These are phyloP conservation scores for Oncorhynchus masou DNA, from an alignment of 2,113 vertebrate genomes.

Conservation along the genomic window DNA sequence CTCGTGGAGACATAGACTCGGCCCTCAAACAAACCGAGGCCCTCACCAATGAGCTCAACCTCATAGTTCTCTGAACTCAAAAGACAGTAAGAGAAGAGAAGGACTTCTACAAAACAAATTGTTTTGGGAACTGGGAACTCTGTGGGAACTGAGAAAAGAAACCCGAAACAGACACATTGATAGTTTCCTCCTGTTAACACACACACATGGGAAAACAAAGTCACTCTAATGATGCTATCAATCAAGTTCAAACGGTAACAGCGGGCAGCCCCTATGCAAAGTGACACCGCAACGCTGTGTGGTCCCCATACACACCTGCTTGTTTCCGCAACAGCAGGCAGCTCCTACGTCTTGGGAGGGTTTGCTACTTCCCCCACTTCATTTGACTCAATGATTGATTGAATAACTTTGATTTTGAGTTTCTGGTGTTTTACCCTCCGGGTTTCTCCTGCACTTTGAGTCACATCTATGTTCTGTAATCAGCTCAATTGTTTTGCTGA, in stretches of 20 bases:
- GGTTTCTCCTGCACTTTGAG: neutral
- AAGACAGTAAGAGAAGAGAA: neutral
- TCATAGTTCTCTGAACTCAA: slow-evolving; percentile 3
- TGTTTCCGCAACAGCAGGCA: slow-evolving; percentile 54
- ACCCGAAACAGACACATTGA: slow-evolving; percentile 48
- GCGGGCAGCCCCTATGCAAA: slow-evolving; percentile 58
- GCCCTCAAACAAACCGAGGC: slow-evolving; percentile 48
- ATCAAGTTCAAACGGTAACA: slow-evolving; percentile 48
- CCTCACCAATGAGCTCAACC: slow-evolving; percentile 47
- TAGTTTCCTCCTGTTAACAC: slow-evolving; percentile 47
- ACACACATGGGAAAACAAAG: slow-evolving; percentile 39
- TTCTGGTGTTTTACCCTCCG: too few species aligned
- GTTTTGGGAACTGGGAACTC: neutral
- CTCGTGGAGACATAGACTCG: slow-evolving; percentile 6
- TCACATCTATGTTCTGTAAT: neutral
- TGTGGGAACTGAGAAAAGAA: slow-evolving; percentile 51
- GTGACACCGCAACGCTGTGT: slow-evolving; percentile 39
- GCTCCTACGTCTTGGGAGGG: slow-evolving; percentile 10
- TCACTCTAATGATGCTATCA: slow-evolving; percentile 53
- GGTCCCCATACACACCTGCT: slow-evolving; percentile 47
- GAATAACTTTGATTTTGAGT: neutral
- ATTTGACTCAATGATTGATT: neutral
- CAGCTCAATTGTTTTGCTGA: neutral
- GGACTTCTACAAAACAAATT: neutral
- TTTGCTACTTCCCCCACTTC: neutral